Evolutionary conservation across 1,140 invertebrate genomes (phyloP).

Genomic region (Zophobas atratus): DNA sequence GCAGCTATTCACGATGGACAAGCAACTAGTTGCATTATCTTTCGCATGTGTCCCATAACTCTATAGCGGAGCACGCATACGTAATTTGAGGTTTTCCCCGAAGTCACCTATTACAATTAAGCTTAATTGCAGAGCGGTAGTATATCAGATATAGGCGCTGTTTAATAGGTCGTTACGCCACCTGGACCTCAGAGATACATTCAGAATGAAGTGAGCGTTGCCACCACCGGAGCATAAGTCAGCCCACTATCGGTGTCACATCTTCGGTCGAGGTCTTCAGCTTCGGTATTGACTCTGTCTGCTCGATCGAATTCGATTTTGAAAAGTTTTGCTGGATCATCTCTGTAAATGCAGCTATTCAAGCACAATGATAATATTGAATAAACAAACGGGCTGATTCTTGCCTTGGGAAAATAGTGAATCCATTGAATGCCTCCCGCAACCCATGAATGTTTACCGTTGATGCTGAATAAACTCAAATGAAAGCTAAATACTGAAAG

Average conservation of each 20-base stretch:
- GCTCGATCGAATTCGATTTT: constrained; percentile 9
- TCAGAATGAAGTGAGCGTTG: constrained; percentile 53
- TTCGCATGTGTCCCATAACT: background rate
- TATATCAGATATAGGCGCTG: constrained; percentile 55
- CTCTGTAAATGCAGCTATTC: constrained; percentile 34
- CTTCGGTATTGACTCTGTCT: constrained; percentile 31
- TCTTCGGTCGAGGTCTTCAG: constrained; percentile 4
- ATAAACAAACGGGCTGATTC: constrained; percentile 35
- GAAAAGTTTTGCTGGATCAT: constrained; percentile 28
- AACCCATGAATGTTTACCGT: background rate
- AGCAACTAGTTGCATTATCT: constrained; percentile 11
- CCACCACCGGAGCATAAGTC: constrained; percentile 49
- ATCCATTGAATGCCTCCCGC: constrained; percentile 19
- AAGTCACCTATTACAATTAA: constrained; percentile 57
- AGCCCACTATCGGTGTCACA: constrained; percentile 50
- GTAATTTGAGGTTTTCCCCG: background rate
- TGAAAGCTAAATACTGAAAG: no score
- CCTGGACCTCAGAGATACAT: constrained; percentile 53
- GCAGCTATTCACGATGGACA: constrained; percentile 1
- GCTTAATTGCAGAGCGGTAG: constrained; percentile 55
- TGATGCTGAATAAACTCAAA: no score
- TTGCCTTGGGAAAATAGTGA: constrained; percentile 33
- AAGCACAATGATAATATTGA: constrained; percentile 26
- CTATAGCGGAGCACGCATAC: background rate
- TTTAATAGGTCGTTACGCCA: constrained; percentile 60